Evolutionary conservation across 2,797 vertebrate species (phyloP).

Genomic region (Ataeniobius toweri): DNA sequence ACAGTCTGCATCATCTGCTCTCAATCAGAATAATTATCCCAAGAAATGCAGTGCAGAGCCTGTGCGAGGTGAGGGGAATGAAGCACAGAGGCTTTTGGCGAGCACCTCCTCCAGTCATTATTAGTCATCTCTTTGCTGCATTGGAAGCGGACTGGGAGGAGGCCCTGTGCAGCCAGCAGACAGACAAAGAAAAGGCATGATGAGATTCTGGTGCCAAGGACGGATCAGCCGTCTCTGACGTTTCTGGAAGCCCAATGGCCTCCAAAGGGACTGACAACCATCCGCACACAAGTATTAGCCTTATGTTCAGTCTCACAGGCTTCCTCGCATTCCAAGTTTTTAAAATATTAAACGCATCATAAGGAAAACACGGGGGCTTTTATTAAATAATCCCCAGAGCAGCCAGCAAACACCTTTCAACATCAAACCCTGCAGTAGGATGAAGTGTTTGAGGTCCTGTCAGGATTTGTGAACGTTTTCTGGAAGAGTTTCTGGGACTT

Average conservation of each 20-base stretch:
- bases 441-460: constrained; percentile 46
- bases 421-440: constrained; percentile 22
- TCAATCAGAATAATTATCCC: constrained; percentile 74
- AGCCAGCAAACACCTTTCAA: constrained; percentile 37
- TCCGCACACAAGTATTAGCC: constrained; percentile 37
- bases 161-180: constrained; percentile 53
- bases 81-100: constrained; percentile 71
- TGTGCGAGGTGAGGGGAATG: constrained; percentile 66
- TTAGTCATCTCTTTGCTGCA: constrained; percentile 69
- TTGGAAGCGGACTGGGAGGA: constrained; percentile 57
- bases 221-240: constrained; percentile 53
- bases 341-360: constrained; percentile 47
- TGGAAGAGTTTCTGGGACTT: constrained; percentile 44
- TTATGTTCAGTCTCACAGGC: constrained; percentile 56
- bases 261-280: constrained; percentile 53
- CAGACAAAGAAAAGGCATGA: constrained; percentile 40
- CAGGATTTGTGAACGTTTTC: constrained; percentile 45
- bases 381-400: constrained; percentile 24
- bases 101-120: constrained; percentile 65
- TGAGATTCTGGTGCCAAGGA: constrained; percentile 56
- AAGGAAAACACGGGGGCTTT: constrained; percentile 40
- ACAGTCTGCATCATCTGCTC: constrained; percentile 66
- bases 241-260: constrained; percentile 52
- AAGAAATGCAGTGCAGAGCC: constrained; percentile 61
- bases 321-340: constrained; percentile 43